Conservation (phyloP, 2,888 invertebrate genomes). For the Argynnis bischoffii region DNA sequence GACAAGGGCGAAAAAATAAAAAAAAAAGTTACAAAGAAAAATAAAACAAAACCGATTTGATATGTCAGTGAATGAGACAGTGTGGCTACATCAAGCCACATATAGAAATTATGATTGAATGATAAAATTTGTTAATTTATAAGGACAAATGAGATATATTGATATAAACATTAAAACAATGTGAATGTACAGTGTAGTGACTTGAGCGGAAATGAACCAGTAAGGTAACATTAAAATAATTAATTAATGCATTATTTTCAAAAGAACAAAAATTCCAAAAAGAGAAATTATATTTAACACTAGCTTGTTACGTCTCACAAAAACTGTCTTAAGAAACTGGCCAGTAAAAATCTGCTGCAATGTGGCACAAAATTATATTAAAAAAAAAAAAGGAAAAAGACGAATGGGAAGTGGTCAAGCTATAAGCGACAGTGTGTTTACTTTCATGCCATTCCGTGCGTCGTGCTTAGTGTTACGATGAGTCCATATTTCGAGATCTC, state of each 20-base stretch:
- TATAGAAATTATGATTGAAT: neutral
- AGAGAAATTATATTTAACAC: neutral
- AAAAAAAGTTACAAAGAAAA: constrained; percentile 43
- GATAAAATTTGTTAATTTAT: neutral
- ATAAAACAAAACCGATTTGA: constrained; percentile 25
- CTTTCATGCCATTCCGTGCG: constrained; percentile 67
- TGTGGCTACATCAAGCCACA: neutral
- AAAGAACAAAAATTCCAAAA: constrained; percentile 41
- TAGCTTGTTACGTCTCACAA: constrained; percentile 12
- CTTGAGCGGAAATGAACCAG: neutral
- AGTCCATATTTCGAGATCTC: constrained; percentile 60
- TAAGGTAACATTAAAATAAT: neutral
- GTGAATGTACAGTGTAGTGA: neutral
- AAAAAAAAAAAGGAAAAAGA: constrained; percentile 13
- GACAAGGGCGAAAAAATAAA: constrained; percentile 46
- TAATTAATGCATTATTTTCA: constrained; percentile 18
- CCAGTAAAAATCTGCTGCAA: constrained; percentile 11
- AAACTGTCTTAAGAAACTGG: neutral
- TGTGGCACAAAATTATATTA: constrained; percentile 23
- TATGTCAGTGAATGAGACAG: neutral
- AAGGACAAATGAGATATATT: constrained; percentile 1
- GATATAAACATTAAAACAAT: neutral
- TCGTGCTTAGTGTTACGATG: constrained; percentile 61
- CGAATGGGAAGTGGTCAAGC: constrained; percentile 41
- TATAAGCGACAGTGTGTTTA: constrained; percentile 41